These are phyloP conservation scores for honey bee (Apis mellifera) DNA, from an alignment of 1,140 invertebrate genomes.

Conservation along the genomic window DNA sequence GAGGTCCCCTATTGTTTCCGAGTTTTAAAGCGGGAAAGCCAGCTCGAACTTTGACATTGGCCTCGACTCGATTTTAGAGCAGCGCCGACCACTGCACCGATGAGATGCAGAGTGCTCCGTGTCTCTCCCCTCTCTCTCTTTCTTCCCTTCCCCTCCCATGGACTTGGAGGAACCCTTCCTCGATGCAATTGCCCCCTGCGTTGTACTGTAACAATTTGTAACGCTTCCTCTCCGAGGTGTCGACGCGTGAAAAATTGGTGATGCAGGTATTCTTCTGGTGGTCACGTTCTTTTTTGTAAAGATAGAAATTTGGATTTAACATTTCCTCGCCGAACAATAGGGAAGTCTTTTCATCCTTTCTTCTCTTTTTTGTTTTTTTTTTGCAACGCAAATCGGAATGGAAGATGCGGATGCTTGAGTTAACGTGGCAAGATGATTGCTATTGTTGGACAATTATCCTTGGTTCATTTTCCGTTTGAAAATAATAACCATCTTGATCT, in stretches of 20 bases:
- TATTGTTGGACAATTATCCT: too few relatives aligned
- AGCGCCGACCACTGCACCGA: conserved; percentile 1
- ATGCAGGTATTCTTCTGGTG: too few relatives aligned
- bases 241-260: background rate
- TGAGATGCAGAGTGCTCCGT: conserved; percentile 31
- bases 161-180: background rate
- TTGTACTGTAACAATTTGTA: background rate
- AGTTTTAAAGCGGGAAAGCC: conserved; percentile 48
- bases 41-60: conserved; percentile 70
- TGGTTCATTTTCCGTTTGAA: too few relatives aligned
- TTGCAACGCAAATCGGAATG: too few relatives aligned
- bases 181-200: background rate
- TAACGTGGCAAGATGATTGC: too few relatives aligned
- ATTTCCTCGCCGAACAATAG: too few relatives aligned
- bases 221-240: conserved; percentile 9
- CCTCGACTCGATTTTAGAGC: conserved; percentile 38
- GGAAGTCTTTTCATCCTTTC: too few relatives aligned
- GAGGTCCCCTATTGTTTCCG: conserved; percentile 41
- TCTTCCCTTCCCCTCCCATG: background rate
- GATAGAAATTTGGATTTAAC: too few relatives aligned
- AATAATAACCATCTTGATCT: too few relatives aligned
- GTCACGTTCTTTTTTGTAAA: too few relatives aligned
- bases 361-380: too few relatives aligned
- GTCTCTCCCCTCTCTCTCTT: background rate
- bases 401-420: too few relatives aligned